These are phyloP conservation scores for Megaceryle alcyon DNA, from an alignment of 2,797 vertebrate genomes.

Conservation along the genomic window DNA sequence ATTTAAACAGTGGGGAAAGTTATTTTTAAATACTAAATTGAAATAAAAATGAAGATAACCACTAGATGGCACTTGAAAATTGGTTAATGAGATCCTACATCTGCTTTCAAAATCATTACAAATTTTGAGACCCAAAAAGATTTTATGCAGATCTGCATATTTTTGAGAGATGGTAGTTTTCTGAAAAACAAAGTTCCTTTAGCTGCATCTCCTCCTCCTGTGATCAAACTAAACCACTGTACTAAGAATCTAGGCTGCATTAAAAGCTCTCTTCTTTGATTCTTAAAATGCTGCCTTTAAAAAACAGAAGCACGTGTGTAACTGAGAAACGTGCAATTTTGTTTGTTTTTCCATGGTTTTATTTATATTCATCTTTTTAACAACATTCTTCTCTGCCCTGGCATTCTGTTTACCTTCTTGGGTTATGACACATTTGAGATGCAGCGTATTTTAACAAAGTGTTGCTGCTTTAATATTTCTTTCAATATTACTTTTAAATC, in stretches of 20 bases:
- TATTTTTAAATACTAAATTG: not conserved
- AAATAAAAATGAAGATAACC: constrained; percentile 51
- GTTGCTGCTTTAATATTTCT: not conserved
- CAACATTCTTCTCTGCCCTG: not conserved
- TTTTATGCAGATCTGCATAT: not conserved
- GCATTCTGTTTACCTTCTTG: not conserved
- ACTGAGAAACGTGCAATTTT: not conserved
- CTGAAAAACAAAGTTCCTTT: not conserved
- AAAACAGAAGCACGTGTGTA: not conserved
- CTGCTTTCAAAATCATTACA: not conserved
- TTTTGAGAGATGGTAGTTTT: not conserved
- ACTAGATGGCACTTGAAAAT: constrained; percentile 79
- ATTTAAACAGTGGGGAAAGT: not conserved
- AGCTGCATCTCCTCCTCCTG: not conserved
- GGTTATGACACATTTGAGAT: not conserved
- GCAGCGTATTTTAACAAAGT: not conserved
- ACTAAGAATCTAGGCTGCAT: not conserved
- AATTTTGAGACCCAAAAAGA: not conserved
- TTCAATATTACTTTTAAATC: not conserved
- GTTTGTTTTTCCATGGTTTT: not conserved
- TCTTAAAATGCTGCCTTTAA: not conserved
- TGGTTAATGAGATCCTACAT: not conserved
- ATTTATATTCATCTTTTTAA: not conserved
- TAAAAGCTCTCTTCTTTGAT: not conserved
- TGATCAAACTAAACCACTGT: not conserved